These are phyloP conservation scores for Congeria kusceri DNA, from an alignment of 2,888 invertebrate species.

Conservation along the genomic window DNA sequence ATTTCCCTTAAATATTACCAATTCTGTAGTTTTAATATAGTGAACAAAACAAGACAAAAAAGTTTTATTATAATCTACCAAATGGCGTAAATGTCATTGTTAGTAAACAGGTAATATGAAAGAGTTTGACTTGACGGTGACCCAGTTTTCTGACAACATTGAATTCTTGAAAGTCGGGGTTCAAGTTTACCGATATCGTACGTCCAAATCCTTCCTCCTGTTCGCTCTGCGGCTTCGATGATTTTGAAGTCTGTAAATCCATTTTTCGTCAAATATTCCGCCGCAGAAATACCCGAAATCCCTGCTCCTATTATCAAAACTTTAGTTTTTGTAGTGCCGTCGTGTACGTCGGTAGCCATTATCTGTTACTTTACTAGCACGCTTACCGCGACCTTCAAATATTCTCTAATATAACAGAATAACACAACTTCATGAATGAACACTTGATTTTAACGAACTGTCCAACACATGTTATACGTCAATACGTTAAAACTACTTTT, in stretches of 20 bases:
- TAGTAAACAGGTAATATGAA: too few species aligned
- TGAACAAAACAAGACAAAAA: too few species aligned
- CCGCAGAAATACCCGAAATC: conserved; percentile 83
- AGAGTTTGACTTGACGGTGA: neutral
- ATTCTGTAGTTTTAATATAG: too few species aligned
- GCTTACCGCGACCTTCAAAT: neutral
- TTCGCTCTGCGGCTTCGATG: conserved; percentile 82
- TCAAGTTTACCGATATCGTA: conserved; percentile 76
- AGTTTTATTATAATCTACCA: too few species aligned
- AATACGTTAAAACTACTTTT: too few species aligned
- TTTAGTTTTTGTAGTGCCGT: conserved; percentile 64
- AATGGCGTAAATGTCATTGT: too few species aligned
- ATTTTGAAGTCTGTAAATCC: conserved; percentile 83
- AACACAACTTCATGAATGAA: neutral
- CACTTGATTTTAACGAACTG: neutral
- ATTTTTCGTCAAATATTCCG: conserved; percentile 75
- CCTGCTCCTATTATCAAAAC: conserved; percentile 84
- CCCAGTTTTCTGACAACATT: neutral
- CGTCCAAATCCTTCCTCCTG: conserved; percentile 84
- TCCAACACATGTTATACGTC: neutral
- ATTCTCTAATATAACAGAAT: neutral
- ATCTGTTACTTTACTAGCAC: conserved; percentile 11
- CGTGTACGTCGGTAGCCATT: conserved; percentile 63
- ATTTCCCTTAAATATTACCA: too few species aligned
- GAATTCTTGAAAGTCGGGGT: neutral